Evolutionary conservation across 2,113 vertebrate species (phyloP).

Genomic region (Enhydra lutris): DNA sequence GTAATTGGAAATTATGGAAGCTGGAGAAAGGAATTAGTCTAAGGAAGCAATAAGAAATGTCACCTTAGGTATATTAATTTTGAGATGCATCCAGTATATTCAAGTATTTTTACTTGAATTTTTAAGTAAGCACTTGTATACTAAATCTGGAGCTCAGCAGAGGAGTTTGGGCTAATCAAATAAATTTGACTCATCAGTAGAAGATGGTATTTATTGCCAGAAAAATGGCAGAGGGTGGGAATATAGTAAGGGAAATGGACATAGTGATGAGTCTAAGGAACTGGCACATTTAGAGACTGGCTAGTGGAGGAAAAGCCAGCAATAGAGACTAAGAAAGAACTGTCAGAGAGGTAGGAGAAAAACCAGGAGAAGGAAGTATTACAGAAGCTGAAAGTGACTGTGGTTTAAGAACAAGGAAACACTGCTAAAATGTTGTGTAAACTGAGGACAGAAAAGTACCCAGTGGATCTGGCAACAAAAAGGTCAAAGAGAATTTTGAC

Average conservation of each 20-base stretch:
- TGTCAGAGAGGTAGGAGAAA: background rate
- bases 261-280: background rate
- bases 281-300: background rate
- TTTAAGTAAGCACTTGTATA: background rate
- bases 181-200: background rate
- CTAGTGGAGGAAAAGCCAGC: background rate
- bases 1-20: background rate
- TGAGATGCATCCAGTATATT: background rate
- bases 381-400: background rate
- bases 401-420: background rate
- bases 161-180: background rate
- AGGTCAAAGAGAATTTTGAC: background rate
- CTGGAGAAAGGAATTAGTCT: background rate
- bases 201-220: background rate
- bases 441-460: background rate
- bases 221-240: background rate
- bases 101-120: background rate
- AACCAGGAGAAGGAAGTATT: background rate
- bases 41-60: background rate
- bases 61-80: background rate
- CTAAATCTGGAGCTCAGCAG: background rate
- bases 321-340: background rate
- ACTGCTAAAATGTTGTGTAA: background rate
- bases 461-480: background rate
- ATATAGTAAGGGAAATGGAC: background rate